Conservation (phyloP, 1,140 invertebrate species). For the Aphaenogaster ashmeadi region DNA sequence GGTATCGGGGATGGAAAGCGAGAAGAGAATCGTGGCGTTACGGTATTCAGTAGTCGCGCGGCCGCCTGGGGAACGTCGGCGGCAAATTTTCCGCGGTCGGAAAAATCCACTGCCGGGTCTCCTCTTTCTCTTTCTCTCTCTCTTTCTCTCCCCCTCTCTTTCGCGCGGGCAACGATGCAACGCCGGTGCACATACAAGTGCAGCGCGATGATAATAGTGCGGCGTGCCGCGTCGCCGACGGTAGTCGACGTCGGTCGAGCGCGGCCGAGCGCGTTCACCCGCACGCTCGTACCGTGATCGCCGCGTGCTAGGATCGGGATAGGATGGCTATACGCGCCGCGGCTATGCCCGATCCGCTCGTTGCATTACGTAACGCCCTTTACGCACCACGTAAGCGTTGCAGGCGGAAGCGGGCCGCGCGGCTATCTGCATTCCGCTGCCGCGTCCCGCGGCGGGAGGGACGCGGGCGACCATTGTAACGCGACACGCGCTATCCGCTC, state of each 20-base stretch:
- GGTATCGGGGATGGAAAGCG: not conserved
- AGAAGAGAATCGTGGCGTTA: not conserved
- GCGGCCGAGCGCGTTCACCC: slow-evolving; percentile 68
- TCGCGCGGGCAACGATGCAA: not conserved
- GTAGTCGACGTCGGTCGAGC: slow-evolving; percentile 43
- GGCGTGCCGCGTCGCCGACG: slow-evolving; percentile 16
- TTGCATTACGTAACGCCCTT: slow-evolving; percentile 69
- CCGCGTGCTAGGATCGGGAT: slow-evolving; percentile 40
- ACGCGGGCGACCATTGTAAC: slow-evolving; percentile 47
- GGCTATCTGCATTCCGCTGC: slow-evolving; percentile 70
- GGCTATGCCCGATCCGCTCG: slow-evolving; percentile 51
- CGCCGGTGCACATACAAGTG: not conserved
- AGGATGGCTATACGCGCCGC: not conserved
- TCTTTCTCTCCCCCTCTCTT: not conserved
- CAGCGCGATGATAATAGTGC: slow-evolving; percentile 46
- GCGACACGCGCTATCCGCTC: slow-evolving; percentile 63
- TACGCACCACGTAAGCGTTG: slow-evolving; percentile 68
- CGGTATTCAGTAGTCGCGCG: not conserved
- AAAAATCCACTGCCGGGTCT: slow-evolving; percentile 43
- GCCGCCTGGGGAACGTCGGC: not conserved
- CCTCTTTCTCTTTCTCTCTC: not conserved
- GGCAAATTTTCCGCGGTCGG: slow-evolving; percentile 46
- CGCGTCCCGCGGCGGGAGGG: not conserved
- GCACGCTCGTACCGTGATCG: slow-evolving; percentile 22
- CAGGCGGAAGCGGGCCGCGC: slow-evolving; percentile 66